phyloP scores from a whole-genome alignment of 2,888 invertebrate species.

The Noctuana brunneofusca region DNA sequence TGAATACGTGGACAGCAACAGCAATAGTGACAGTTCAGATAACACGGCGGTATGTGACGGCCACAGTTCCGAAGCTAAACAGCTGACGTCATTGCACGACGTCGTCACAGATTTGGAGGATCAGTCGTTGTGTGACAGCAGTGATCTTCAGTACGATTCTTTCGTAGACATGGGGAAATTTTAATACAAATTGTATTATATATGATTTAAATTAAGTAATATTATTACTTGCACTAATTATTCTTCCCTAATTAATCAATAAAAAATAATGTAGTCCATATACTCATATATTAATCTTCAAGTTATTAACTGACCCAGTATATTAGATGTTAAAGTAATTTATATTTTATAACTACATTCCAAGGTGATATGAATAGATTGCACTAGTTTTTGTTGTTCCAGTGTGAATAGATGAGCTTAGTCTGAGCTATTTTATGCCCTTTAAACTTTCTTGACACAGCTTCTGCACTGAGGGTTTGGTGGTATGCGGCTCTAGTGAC shows the following conservation, averaged over 20 bases:
- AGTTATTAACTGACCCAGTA: conserved; percentile 25
- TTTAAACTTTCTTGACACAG: conserved; percentile 64
- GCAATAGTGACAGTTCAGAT: conserved; percentile 68
- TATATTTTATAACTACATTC: conserved; percentile 25
- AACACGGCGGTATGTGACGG: conserved; percentile 66
- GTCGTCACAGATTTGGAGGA: conserved; percentile 48
- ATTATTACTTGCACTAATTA: conserved; percentile 20
- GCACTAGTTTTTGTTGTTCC: conserved; percentile 50
- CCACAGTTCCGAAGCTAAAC: conserved; percentile 46
- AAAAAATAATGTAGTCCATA: conserved; percentile 20
- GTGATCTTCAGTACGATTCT: conserved; percentile 77
- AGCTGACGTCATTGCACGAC: conserved; percentile 45
- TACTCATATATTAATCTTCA: conserved; percentile 20
- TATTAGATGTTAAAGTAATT: conserved; percentile 14
- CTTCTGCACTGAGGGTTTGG: conserved; percentile 72
- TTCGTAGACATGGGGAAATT: conserved; percentile 81
- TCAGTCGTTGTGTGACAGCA: conserved; percentile 59
- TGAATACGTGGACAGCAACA: conserved; percentile 70
- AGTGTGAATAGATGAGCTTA: conserved; percentile 44
- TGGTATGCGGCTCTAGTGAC: conserved; percentile 78
- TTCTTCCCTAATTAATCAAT: conserved; percentile 24
- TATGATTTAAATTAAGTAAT: conserved; percentile 21
- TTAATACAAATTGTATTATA: conserved; percentile 48
- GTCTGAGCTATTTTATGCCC: conserved; percentile 68
- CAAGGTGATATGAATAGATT: conserved; percentile 42